These are phyloP conservation scores for Crenichthys baileyi DNA, from an alignment of 2,797 vertebrate genomes.

Conservation along the genomic window DNA sequence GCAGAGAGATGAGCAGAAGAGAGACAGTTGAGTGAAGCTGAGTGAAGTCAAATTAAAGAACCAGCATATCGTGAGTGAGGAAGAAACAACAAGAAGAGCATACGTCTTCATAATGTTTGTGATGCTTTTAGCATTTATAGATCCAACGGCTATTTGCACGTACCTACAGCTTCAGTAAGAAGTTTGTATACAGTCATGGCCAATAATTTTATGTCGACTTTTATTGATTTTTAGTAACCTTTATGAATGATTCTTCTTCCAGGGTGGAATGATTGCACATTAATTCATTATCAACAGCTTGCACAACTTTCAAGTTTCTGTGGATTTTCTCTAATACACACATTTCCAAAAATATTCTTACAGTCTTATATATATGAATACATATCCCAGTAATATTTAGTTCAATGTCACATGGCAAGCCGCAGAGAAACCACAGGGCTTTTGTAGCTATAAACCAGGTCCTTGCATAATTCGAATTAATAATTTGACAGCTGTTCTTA, in stretches of 20 bases:
- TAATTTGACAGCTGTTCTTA: background rate
- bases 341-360: background rate
- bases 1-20: conserved; percentile 23
- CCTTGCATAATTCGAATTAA: background rate
- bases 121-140: conserved; percentile 33
- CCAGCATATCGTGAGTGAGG: conserved; percentile 26
- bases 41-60: conserved; percentile 43
- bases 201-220: background rate
- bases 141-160: too few relatives aligned
- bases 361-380: background rate
- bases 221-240: background rate
- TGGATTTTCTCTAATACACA: background rate
- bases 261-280: background rate
- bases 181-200: background rate
- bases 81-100: conserved; percentile 38
- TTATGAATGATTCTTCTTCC: background rate
- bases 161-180: background rate
- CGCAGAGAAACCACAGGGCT: background rate
- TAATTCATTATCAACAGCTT: too few relatives aligned
- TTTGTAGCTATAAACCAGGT: background rate
- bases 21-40: conserved; percentile 51
- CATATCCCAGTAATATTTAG: background rate
- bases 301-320: background rate
- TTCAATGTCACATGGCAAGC: background rate
- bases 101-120: conserved; percentile 40